Evolutionary conservation across 2,797 vertebrate species (phyloP).

Genomic region (Pseudochromis fuscus): DNA sequence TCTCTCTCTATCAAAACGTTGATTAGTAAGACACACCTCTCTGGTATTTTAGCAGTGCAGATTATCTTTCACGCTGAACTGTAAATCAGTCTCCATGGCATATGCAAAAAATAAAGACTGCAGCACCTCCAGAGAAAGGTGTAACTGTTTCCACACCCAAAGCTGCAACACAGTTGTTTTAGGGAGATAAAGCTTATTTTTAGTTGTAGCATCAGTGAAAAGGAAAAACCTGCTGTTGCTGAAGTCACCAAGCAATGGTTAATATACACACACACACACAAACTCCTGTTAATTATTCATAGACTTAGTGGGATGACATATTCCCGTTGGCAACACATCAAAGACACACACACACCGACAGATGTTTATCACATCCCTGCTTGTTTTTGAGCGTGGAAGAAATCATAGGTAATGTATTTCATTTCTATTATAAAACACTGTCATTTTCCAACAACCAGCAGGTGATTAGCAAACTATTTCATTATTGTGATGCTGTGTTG

Average conservation of each 20-base stretch:
- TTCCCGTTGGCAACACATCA: conserved; percentile 18
- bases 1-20: background rate
- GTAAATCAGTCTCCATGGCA: background rate
- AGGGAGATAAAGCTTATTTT: conserved; percentile 6
- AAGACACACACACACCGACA: conserved; percentile 25
- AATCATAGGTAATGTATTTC: conserved; percentile 42
- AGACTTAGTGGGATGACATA: conserved; percentile 34
- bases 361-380: conserved; percentile 22
- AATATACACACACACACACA: background rate
- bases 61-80: background rate
- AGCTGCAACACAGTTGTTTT: background rate
- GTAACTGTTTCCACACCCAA: background rate
- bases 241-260: conserved; percentile 9
- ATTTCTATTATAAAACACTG: conserved; percentile 34
- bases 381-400: conserved; percentile 11
- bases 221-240: conserved; percentile 10
- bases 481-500: conserved; percentile 16
- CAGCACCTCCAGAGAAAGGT: conserved; percentile 1
- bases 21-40: background rate
- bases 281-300: conserved; percentile 36
- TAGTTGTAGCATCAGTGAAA: conserved; percentile 7
- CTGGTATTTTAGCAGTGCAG: background rate
- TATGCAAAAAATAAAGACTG: background rate
- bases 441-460: conserved; percentile 15
- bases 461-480: conserved; percentile 51